Conservation (phyloP, 2,113 vertebrate genomes). For the Pygathrix nemaeus region DNA sequence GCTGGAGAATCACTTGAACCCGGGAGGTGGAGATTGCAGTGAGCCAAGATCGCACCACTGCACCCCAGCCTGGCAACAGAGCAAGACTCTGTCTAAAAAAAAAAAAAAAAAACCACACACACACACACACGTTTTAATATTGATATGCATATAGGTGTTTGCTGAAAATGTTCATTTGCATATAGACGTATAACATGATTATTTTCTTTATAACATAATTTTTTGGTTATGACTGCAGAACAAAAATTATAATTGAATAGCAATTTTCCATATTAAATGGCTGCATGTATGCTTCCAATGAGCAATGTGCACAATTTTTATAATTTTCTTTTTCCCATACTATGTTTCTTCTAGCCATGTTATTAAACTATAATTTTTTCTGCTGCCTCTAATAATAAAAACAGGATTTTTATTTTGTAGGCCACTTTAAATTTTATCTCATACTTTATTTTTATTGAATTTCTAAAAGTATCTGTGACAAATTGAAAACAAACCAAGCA, state of each 20-base stretch:
- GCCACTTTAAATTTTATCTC: not conserved
- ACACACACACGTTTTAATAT: not conserved
- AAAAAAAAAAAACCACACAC: no score
- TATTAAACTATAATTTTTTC: conserved; percentile 8
- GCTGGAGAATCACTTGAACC: no score
- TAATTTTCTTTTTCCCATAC: not conserved
- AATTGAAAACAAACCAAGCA: not conserved
- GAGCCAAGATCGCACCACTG: no score
- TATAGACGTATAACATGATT: not conserved
- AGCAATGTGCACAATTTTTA: not conserved
- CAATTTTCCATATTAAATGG: not conserved
- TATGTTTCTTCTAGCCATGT: not conserved
- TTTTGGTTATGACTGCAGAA: not conserved
- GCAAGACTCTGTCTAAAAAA: no score
- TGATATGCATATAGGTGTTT: not conserved
- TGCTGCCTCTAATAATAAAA: not conserved
- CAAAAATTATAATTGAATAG: not conserved
- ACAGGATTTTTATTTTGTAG: not conserved
- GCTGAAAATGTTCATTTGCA: not conserved
- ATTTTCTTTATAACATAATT: not conserved
- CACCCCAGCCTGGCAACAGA: no score
- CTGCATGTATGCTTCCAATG: not conserved
- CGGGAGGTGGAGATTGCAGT: no score
- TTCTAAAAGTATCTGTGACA: not conserved
- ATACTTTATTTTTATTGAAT: not conserved